Percentiles rank a stretch among this genome's conserved stretches.
Evolutionary conservation across 2,797 vertebrate genomes (phyloP).

Genomic region (Brachyrhaphis roseni): DNA sequence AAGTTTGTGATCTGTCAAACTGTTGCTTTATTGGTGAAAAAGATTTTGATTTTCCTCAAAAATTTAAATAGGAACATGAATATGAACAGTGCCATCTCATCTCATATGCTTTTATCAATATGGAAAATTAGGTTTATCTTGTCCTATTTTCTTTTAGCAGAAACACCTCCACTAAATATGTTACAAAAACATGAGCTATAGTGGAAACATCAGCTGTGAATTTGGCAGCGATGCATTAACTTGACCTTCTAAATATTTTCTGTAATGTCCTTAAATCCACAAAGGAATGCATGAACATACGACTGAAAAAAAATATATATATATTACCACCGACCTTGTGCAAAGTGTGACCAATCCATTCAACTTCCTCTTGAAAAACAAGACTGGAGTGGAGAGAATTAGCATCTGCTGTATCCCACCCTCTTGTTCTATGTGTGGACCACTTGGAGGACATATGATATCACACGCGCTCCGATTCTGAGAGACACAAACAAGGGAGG

Average conservation of each 20-base stretch:
- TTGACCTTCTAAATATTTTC: slow-evolving; percentile 58
- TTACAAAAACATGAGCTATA: slow-evolving; percentile 16
- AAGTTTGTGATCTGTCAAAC: background rate
- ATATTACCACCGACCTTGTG: slow-evolving; percentile 53
- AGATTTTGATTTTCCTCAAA: background rate
- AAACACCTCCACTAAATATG: slow-evolving; percentile 8
- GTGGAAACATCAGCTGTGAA: slow-evolving; percentile 45
- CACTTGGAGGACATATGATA: slow-evolving; percentile 64
- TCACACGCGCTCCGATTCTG: slow-evolving; percentile 48
- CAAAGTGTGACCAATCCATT: slow-evolving; percentile 76
- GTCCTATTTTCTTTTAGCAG: background rate
- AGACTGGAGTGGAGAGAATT: slow-evolving; percentile 62
- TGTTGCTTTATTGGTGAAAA: background rate
- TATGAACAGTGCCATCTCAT: background rate
- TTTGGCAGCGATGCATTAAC: slow-evolving; percentile 34
- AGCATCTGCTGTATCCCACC: slow-evolving; percentile 68
- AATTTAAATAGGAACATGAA: background rate
- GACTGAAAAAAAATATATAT: slow-evolving; percentile 59
- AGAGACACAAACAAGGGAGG: slow-evolving; percentile 31
- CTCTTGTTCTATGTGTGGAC: slow-evolving; percentile 40
- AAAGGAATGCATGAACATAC: slow-evolving; percentile 74
- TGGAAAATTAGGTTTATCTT: too few relatives aligned
- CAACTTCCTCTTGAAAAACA: slow-evolving; percentile 68
- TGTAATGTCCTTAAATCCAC: slow-evolving; percentile 73
- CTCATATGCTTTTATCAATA: background rate